Conservation (phyloP, 2,113 vertebrate genomes). For the Limanda limanda region DNA sequence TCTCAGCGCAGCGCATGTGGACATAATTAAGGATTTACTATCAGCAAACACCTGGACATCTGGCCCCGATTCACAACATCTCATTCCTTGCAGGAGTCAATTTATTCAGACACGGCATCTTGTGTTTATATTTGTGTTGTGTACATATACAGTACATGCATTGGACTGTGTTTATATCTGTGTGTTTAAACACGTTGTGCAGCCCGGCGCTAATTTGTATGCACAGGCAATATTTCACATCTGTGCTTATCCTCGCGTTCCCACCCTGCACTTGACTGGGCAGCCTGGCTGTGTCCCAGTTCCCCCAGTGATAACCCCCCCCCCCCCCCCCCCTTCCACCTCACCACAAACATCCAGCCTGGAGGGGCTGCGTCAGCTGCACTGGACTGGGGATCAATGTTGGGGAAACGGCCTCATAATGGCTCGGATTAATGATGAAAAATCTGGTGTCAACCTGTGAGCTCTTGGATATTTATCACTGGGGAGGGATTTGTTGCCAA, state of each 20-base stretch:
- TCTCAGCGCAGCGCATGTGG: slow-evolving; percentile 38
- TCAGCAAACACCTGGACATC: slow-evolving; percentile 65
- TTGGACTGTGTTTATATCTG: slow-evolving; percentile 17
- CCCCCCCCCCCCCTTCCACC: neutral
- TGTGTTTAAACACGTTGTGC: slow-evolving; percentile 17
- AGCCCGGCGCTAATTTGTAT: slow-evolving; percentile 31
- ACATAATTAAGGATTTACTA: slow-evolving; percentile 59
- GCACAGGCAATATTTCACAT: slow-evolving; percentile 51
- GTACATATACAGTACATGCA: slow-evolving; percentile 2
- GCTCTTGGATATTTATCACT: slow-evolving; percentile 93
- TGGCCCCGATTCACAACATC: slow-evolving; percentile 40
- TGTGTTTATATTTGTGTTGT: slow-evolving; percentile 40
- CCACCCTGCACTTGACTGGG: slow-evolving; percentile 49
- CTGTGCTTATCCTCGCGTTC: slow-evolving; percentile 45
- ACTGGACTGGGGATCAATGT: slow-evolving; percentile 89
- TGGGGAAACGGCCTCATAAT: slow-evolving; percentile 91
- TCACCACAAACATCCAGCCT: slow-evolving; percentile 74
- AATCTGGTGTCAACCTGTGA: slow-evolving; percentile 91
- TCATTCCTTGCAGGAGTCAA: slow-evolving; percentile 10
- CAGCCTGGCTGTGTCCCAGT: slow-evolving; percentile 47
- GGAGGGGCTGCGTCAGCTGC: slow-evolving; percentile 89
- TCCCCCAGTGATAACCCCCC: slow-evolving; percentile 67
- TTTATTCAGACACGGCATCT: slow-evolving; percentile 19
- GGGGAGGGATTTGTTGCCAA: slow-evolving; percentile 81
- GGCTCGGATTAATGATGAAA: slow-evolving; percentile 98